A percentile compares a stretch with the other conserved stretches of the same genome.
Conservation (phyloP, 2,113 vertebrate species). For the Albula goreensis region DNA sequence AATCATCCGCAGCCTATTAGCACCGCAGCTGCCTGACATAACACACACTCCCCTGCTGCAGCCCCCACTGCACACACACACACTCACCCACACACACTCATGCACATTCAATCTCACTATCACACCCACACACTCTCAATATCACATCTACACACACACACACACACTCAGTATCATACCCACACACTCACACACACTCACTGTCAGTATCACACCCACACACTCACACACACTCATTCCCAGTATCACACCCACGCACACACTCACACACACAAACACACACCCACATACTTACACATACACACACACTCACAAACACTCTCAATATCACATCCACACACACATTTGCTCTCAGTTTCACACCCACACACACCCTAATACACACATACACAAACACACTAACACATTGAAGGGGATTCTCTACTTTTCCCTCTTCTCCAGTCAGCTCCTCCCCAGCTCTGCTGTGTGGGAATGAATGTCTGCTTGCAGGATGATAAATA, state of each 20-base stretch:
- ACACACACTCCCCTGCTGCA: slow-evolving; percentile 47
- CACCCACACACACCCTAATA: not conserved
- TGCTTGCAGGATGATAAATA: not conserved
- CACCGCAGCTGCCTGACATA: slow-evolving; percentile 56
- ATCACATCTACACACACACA: not conserved
- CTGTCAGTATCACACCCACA: no score
- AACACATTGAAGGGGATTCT: not conserved
- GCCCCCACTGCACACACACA: slow-evolving; percentile 23
- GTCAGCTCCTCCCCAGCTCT: not conserved
- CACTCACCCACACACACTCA: not conserved
- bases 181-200: not conserved
- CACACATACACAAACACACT: not conserved
- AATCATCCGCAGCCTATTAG: slow-evolving; percentile 55
- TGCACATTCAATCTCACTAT: not conserved
- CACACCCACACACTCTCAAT: no score
- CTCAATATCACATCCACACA: not conserved
- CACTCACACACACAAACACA: not conserved
- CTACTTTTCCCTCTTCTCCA: not conserved
- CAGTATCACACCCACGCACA: not conserved
- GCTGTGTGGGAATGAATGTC: slow-evolving; percentile 3
- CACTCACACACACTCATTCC: not conserved
- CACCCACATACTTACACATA: not conserved
- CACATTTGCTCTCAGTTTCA: no score
- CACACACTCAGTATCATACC: not conserved
- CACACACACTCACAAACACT: not conserved